Evolutionary conservation across 2,888 invertebrate genomes (phyloP).

Genomic region (Epinotia bilunana): DNA sequence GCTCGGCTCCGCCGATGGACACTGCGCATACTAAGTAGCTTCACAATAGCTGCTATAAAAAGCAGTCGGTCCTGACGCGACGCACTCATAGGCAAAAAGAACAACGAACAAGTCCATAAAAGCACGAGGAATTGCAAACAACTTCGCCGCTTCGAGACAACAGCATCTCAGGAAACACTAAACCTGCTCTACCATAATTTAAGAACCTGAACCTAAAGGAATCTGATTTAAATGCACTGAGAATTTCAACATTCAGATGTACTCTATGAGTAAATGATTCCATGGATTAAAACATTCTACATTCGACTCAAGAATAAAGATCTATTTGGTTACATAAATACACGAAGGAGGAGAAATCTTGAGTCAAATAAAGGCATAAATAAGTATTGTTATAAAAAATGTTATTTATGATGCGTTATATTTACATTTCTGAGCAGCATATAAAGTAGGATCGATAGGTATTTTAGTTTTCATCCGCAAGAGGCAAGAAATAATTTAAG

Average conservation of each 20-base stretch:
- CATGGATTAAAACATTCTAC: too few species aligned
- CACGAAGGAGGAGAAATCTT: background rate
- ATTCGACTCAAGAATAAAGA: background rate
- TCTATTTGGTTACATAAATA: constrained; percentile 11
- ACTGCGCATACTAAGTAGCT: constrained; percentile 69
- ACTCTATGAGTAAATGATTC: too few species aligned
- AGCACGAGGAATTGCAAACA: constrained; percentile 34
- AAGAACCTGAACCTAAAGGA: constrained; percentile 28
- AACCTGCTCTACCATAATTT: constrained; percentile 34
- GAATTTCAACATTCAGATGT: too few species aligned
- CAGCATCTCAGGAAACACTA: constrained; percentile 30
- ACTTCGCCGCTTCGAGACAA: constrained; percentile 18
- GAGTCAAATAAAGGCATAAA: constrained; percentile 2
- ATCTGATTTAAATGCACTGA: constrained; percentile 9
- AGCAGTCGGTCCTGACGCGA: constrained; percentile 57
- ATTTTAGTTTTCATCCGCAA: background rate
- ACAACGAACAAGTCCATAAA: constrained; percentile 46
- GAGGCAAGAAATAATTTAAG: background rate
- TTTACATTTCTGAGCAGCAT: background rate
- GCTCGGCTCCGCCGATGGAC: constrained; percentile 56
- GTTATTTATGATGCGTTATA: background rate
- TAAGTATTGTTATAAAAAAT: background rate
- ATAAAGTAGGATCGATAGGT: background rate
- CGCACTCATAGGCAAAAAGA: constrained; percentile 55
- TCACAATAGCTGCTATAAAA: constrained; percentile 70